A percentile compares a stretch with the other conserved stretches of the same genome.
phyloP scores from a whole-genome alignment of 2,797 vertebrate genomes.

The Cyclura pinguis region DNA sequence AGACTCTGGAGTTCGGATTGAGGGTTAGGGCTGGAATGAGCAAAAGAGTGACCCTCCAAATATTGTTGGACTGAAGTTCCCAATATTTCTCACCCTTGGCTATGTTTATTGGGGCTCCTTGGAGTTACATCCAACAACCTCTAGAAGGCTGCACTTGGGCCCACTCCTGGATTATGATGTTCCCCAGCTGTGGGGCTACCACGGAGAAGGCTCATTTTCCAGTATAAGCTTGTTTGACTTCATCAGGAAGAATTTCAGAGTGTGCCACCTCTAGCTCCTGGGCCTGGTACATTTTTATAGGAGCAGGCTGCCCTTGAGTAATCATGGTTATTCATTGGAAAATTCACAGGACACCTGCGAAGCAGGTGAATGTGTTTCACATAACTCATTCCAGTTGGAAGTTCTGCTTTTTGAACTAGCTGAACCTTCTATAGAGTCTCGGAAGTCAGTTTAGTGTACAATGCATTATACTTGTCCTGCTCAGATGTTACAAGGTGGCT shows the following conservation, averaged over 20 bases:
- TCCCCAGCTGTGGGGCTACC: neutral
- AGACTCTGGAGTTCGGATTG: neutral
- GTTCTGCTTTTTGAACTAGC: neutral
- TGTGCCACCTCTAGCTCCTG: neutral
- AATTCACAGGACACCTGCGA: too few relatives aligned
- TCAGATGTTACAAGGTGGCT: neutral
- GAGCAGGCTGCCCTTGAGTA: neutral
- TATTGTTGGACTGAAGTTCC: too few relatives aligned
- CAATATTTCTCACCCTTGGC: too few relatives aligned
- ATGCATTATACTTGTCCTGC: neutral
- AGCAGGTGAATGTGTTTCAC: too few relatives aligned
- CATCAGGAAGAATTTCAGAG: neutral
- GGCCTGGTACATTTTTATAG: neutral
- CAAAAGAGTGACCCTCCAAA: too few relatives aligned
- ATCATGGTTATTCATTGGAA: too few relatives aligned
- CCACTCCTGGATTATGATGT: too few relatives aligned
- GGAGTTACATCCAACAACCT: too few relatives aligned
- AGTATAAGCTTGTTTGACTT: neutral
- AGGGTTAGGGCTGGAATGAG: too few relatives aligned
- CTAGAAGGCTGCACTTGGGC: too few relatives aligned
- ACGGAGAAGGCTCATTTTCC: neutral
- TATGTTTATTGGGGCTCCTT: too few relatives aligned
- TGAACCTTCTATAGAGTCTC: neutral
- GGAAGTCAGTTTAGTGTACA: neutral
- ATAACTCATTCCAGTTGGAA: too few relatives aligned